Base-by-base conservation (phyloP, 1,140 invertebrate species). In the Choristoneura fumiferana region DNA sequence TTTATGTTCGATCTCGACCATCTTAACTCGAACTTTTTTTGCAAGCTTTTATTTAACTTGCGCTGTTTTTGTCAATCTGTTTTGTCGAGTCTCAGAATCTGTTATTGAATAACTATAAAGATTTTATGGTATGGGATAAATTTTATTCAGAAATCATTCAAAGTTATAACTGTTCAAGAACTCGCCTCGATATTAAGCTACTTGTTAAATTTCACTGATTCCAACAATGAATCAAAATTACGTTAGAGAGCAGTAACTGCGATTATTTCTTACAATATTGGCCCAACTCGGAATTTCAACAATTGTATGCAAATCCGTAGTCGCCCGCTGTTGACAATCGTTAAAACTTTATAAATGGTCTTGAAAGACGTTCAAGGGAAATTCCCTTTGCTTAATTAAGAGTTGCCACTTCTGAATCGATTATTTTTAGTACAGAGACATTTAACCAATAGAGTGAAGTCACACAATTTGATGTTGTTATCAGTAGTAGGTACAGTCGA, bases 371-470 rank as follows among this genome's bases (percentile, higher is more conserved):
- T 69, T 75, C 63, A 71, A 54, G 56, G 22, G 55, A 62, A 69
- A 63, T 76, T 65, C 59, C 66, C 65, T 76, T 67, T 60, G 65
- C 69, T 77, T 78, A 80, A 82, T 82, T 82, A 74, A 78, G 78
- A 80, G 71, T 78, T 81, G 59, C 13, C 60, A 62, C 39, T 43
- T 52, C 12, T 37, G 12, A 60, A 54, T 54, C 33, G 29, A 62
- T 62, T 38, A 52, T 45, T 62, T 54, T 12, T 54, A 54, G 18
- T 29, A 53, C 13, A n/a, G n/a, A n/a, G n/a, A n/a, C n/a, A n/a
- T n/a, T n/a, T n/a, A n/a, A n/a, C n/a, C n/a, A n/a, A n/a, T n/a
- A n/a, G n/a, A n/a, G n/a, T n/a, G n/a, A n/a, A n/a, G n/a, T n/a
- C n/a, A n/a, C n/a, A n/a, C n/a, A n/a, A n/a, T n/a, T n/a, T n/a